Evolutionary conservation across 2,797 vertebrate species (phyloP).

Genomic region (Astyanax mexicanus): DNA sequence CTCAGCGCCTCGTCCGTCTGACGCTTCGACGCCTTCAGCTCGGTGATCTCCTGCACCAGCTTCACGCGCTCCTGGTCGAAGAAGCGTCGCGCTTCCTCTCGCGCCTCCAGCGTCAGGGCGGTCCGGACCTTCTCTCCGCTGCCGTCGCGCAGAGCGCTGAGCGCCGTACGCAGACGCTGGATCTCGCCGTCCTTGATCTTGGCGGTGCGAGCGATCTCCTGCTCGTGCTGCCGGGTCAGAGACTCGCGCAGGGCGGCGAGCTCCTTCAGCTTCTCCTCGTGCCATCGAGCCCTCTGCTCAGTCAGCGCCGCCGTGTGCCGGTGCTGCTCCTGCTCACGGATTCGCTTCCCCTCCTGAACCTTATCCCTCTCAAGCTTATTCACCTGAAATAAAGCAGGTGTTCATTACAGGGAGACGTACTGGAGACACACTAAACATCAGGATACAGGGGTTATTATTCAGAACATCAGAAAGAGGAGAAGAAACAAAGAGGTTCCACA

Average conservation of each 20-base stretch:
- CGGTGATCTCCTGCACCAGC: slow-evolving; percentile 93
- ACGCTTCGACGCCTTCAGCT: slow-evolving; percentile 91
- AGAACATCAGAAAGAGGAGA: too few species aligned
- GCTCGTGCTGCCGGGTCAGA: slow-evolving; percentile 94
- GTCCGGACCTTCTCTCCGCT: slow-evolving; percentile 95
- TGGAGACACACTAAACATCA: too few species aligned
- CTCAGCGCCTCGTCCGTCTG: slow-evolving; percentile 95
- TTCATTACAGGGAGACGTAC: too few species aligned
- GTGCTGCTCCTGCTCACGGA: slow-evolving; percentile 96
- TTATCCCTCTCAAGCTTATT: slow-evolving; percentile 96
- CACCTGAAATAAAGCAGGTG: slow-evolving; percentile 75
- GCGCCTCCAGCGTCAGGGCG: slow-evolving; percentile 91
- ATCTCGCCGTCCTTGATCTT: slow-evolving; percentile 97
- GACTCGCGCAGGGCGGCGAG: slow-evolving; percentile 92
- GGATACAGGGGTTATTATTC: too few species aligned
- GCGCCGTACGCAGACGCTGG: slow-evolving; percentile 91
- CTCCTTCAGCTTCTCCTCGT: slow-evolving; percentile 98
- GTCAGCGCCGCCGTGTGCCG: slow-evolving; percentile 94
- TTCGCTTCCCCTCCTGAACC: slow-evolving; percentile 94
- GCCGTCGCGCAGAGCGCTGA: slow-evolving; percentile 91
- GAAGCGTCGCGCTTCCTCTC: slow-evolving; percentile 95
- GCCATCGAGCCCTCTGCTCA: slow-evolving; percentile 94
- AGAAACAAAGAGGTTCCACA: too few species aligned
- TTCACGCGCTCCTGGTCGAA: slow-evolving; percentile 96
- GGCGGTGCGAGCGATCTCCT: slow-evolving; percentile 90